Evolutionary conservation across 2,888 invertebrate genomes (phyloP), one percentile per base, ranked within the genome.

Genomic region (Hyposoter dolosus): DNA sequence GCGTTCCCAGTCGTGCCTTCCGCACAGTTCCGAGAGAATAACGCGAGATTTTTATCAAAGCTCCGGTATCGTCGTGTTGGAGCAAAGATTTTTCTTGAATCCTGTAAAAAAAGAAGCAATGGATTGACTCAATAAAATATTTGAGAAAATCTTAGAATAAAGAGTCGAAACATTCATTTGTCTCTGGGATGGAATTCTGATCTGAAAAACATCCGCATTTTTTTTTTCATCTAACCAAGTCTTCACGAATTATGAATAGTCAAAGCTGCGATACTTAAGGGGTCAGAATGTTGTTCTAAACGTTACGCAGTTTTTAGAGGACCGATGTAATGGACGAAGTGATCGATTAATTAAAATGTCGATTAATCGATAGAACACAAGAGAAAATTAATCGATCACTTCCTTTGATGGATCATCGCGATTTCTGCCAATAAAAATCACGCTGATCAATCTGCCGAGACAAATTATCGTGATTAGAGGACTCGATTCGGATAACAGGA

Each of bases 1-100:
- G 53, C 74, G 12, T 74, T 56, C 60, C 43, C 56, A 32, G 35
- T 43, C 76, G 43, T 72, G 63, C 60, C 60, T 72, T 69, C 68
- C 47, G 35, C 60, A 32, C 66, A 47, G 56, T 66, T 23, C 12
- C 63, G n/a, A 69, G 35, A 65, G 43, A 40, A n/a, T 32, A 50
- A 60, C 82, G n/a, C 9, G 45, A 56, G 35, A 60, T 28, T 40
- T 69, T 15, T 28, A 79, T 69, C 75, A 65, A 28, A 69, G 69
- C 56, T 47, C 45, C 69, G n/a, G 53, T 43, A 75, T 79, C 69
- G 69, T 85, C 63, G 32, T 79, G 69, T 69, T 45, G 65, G 9
- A 60, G 50, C 32, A 32, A 72, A 74, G 28, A 60, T 28, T 63
- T 69, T 43, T 43, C 19, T 79, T 68, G 47, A 63, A 35, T 50